Percentiles rank a stretch among this genome's conserved stretches.
These are phyloP conservation scores for Nerophis lumbriciformis DNA, from an alignment of 2,113 vertebrate species.

Conservation along the genomic window DNA sequence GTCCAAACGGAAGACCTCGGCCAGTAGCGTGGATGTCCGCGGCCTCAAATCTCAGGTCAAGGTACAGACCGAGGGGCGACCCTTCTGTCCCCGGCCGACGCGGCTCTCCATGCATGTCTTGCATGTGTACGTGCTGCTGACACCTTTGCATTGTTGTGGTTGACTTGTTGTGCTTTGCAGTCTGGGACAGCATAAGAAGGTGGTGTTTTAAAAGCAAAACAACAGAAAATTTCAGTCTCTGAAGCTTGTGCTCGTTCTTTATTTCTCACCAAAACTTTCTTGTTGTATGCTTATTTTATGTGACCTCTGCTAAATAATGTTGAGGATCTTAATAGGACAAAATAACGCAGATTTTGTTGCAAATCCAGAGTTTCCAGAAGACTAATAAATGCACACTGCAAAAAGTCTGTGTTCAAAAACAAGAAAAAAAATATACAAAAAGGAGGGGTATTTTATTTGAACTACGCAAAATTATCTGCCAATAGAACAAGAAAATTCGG, in stretches of 20 bases:
- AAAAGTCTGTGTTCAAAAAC: too few species aligned
- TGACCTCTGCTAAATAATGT: too few species aligned
- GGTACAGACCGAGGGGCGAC: conserved; percentile 55
- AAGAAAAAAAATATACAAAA: too few species aligned
- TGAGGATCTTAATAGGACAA: too few species aligned
- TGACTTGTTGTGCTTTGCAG: conserved; percentile 22
- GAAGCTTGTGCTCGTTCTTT: conserved; percentile 32
- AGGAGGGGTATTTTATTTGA: too few species aligned
- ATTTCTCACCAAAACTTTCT: background rate
- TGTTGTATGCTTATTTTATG: background rate
- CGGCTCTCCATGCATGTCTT: conserved; percentile 46
- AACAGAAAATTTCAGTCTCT: conserved; percentile 10
- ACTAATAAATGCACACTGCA: too few species aligned
- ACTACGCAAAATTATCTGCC: too few species aligned
- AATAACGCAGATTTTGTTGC: too few species aligned
- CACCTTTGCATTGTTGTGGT: conserved; percentile 17
- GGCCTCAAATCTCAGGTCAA: conserved; percentile 42
- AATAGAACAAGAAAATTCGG: too few species aligned
- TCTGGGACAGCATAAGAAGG: conserved; percentile 9
- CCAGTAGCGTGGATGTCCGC: conserved; percentile 39
- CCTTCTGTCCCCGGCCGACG: background rate
- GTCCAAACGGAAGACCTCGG: conserved; percentile 32
- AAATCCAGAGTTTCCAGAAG: too few species aligned
- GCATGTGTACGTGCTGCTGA: conserved; percentile 40
- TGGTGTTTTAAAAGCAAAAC: conserved; percentile 11